Base-by-base conservation (phyloP, 2,113 vertebrate species). In the Delphinapterus leucas region DNA sequence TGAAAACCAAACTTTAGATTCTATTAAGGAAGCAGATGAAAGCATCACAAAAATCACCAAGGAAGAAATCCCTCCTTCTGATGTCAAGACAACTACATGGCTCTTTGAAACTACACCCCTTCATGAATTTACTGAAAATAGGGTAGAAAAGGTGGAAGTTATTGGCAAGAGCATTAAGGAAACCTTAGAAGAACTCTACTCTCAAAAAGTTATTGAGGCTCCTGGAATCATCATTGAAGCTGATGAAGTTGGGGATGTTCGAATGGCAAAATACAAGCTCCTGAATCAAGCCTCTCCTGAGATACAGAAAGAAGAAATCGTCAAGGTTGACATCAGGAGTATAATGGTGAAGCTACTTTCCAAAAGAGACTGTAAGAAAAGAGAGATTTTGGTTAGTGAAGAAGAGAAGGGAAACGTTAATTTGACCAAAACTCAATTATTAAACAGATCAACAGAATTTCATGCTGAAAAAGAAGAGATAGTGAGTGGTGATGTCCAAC, bases 21-120 rank as follows among this genome's bases (percentile, higher is more conserved):
- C 98, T 94, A 98, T 99, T 97, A 99, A 99, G 81, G 99, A 99
- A 96, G 88, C 93, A 17, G 98, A 99, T 65, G 99, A 99, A 92
- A 98, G 63, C 11, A 96, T 96, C 63, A 93, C 77, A 36, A 95
- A 98, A n/a, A 38, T 98, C 9, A 79, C 53, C 77, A 98, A 87
- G 55, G 99, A 99, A 97, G 99, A 99, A 98, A 99, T 99, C 83
- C 99, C 99, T 95, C 98, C 98, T 97, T 99, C 98, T 1, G 99
- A 99, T 97, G 99, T 99, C 28, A 99, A 99, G 97, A 99, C 99
- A 83, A 99, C 99, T 88, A 99, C 99, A 0, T 99, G 99, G 99
- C 99, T 99, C 81, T 99, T 99, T 99, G 99, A 99, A 98, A 99
- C 99, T 4, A 99, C 99, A 80, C 99, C 99, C 25, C 98, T 99